Base-by-base conservation (phyloP, 2,888 invertebrate species). In the Molorchus minor region DNA sequence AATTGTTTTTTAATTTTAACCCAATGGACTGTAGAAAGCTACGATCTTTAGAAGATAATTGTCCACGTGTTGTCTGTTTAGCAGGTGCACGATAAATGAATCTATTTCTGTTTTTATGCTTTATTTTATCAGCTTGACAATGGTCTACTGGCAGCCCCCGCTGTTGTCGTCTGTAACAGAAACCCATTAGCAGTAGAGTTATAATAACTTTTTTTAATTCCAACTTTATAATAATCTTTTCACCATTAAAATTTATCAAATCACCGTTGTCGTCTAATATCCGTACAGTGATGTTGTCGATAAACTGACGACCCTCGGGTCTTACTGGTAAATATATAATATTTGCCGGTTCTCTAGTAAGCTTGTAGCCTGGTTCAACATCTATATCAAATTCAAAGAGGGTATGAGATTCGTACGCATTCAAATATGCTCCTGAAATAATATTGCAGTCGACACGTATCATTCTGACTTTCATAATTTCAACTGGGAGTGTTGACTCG, bases 331-430 rank as follows among this genome's bases (percentile, higher is more conserved):
- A 15, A 45, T 58, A 58, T 17, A 58, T 46, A 46, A 46, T 54
- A 30, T 58, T 53, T 53, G 13, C 30, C 19, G 43, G 54, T 21
- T 54, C 49, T 20, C 43, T 59, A 1, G 54, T 44, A 4, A 47
- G 21, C 38, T 57, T 61, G 20, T 46, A 61, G 1, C 61, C 61
- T 8, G 57, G 61, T 15, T 51, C 54, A 19, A 57, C 49, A 45
- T 61, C 57, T 8, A 61, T 54, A 16, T 57, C 54, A 36, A 58
- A 53, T 29, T 61, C 36, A 20, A 46, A 54, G 10, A 57, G 3
- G 0, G 30, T 54, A 29, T 61, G 61, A 10, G 17, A 25, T 10
- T 44, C 38, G 8, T 49, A 2, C 8, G 41, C 41, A 29, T 56
- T 59, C n/a, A n/a, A n/a, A n/a, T n/a, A n/a, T n/a, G n/a, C n/a